A percentile compares a stretch with the other conserved stretches of the same genome.
Conservation (phyloP, 1,140 invertebrate genomes). For the Spodoptera frugiperda region DNA sequence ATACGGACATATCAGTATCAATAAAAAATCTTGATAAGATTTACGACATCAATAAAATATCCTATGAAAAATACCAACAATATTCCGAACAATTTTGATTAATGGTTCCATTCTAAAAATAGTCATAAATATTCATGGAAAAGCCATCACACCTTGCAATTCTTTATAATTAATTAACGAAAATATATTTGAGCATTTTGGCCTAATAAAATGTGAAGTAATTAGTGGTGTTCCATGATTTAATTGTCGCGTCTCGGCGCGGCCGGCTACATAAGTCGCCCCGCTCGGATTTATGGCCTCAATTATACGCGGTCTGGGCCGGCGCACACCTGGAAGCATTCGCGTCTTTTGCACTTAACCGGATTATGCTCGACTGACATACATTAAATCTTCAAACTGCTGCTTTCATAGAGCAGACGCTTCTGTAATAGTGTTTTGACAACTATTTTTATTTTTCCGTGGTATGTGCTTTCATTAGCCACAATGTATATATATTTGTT, state of each 20-base stretch:
- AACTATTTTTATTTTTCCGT: no score
- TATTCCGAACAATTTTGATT: constrained; percentile 1
- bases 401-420: constrained; percentile 3
- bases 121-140: constrained; percentile 15
- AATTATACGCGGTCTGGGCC: constrained; percentile 77
- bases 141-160: constrained; percentile 13
- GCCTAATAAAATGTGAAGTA: constrained; percentile 50
- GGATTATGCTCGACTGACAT: constrained; percentile 59
- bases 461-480: no score
- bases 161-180: constrained; percentile 27
- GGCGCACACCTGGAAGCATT: constrained; percentile 68
- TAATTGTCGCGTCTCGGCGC: constrained; percentile 74
- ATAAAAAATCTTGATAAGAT: background rate
- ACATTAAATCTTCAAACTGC: constrained; percentile 29
- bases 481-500: no score
- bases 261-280: constrained; percentile 66
- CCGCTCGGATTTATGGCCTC: constrained; percentile 76
- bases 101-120: background rate
- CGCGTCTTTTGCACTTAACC: constrained; percentile 64
- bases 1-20: no score
- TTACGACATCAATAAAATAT: background rate
- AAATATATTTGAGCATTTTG: constrained; percentile 51
- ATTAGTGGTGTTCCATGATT: constrained; percentile 74
- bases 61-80: constrained; percentile 9
- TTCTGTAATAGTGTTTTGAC: constrained; percentile 8